Base-by-base conservation (phyloP, 2,797 vertebrate genomes). In the Bradypus variegatus region DNA sequence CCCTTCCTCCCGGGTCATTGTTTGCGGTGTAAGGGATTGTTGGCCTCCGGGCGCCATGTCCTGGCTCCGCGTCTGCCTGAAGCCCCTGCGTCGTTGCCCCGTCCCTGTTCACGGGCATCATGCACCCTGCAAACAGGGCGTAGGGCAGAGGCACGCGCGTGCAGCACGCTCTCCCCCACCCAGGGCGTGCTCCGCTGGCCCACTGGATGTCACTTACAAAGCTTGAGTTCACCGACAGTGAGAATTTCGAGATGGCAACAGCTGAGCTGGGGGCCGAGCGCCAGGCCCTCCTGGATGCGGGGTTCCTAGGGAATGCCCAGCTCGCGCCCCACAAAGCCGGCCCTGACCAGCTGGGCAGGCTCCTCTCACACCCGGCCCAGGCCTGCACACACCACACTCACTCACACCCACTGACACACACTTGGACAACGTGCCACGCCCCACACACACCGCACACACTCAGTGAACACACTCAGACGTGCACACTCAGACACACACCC, bases 11-110 rank as follows among this genome's bases (percentile, higher is more conserved):
- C 0, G 11, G 1, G 7, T 53, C 78, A 0, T 9, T 4, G 3
- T 10, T 36, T 7, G 1, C 62, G 6, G 6, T 8, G 27, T 33
- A 1, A 8, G 6, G 1, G 16, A 36, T 6, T 1, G 31, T 10
- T 33, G 2, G 50, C n/a, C 8, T 36, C 77, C n/a, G 6, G 12
- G 25, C 58, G 8, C 87, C 33, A 48, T 4, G 6, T 13, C 8
- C 64, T 70, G 13, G 2, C n/a, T 5, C 64, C 8, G 41, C 29
- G 64, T 25, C 73, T 50, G 9, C 2, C 41, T 21, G 41, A 4
- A 2, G 29, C 15, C 23, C 41, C 55, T 18, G 14, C 55, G 7
- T 58, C 55, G 6, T 58, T 19, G 18, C 19, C 58, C 7, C 58
- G 58, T 23, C 18, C 55, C 55, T 21, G 55, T 21, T 19, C 58